Percentiles rank a stretch among this genome's conserved stretches.
Evolutionary conservation across 2,797 vertebrate genomes (phyloP).

Genomic region (Neomorphus geoffroyi): DNA sequence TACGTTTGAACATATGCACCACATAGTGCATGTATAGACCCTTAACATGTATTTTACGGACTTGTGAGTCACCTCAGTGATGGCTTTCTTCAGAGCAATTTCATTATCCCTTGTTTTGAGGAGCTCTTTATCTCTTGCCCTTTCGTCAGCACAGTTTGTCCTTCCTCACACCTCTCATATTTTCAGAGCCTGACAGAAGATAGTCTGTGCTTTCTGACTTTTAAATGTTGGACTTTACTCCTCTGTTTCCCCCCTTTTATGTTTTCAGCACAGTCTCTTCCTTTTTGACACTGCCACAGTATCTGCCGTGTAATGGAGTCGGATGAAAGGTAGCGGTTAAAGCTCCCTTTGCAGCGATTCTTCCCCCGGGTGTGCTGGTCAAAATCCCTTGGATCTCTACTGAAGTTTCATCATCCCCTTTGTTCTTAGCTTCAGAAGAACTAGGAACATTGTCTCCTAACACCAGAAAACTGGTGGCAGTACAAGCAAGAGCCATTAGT

Average conservation of each 20-base stretch:
- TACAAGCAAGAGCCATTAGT: background rate
- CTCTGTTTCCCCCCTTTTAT: background rate
- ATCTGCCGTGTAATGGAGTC: background rate
- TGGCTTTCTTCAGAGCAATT: background rate
- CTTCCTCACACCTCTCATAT: background rate
- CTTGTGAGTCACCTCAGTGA: background rate
- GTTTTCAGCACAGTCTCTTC: background rate
- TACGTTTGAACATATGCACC: background rate
- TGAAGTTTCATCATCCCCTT: background rate
- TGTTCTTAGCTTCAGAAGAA: background rate
- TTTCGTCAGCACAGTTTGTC: background rate
- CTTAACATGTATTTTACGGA: fast-evolving
- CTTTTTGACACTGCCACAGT: background rate
- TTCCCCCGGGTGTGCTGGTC: background rate
- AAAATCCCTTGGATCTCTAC: background rate
- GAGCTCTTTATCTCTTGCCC: background rate
- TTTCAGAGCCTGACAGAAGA: background rate
- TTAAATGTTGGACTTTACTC: background rate
- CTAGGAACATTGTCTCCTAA: background rate
- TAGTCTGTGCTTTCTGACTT: background rate
- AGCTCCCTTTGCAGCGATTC: background rate
- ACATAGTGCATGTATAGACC: background rate
- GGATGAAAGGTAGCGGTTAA: background rate
- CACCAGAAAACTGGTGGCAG: background rate
- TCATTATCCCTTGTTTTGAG: background rate